Evolutionary conservation across 1,140 invertebrate species (phyloP).

Genomic region (Halictus rubicundus): DNA sequence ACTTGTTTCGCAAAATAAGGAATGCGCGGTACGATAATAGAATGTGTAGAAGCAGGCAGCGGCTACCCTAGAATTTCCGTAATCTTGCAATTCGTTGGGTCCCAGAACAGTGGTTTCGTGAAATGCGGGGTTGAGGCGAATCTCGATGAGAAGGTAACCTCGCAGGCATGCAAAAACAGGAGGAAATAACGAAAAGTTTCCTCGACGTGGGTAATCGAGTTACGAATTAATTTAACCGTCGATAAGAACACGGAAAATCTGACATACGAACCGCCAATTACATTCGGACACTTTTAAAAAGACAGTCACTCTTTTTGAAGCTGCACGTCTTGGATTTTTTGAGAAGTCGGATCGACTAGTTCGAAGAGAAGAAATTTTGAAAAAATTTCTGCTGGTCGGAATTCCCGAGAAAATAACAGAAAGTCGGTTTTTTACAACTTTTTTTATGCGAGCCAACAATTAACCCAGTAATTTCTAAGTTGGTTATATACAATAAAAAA

Average conservation of each 20-base stretch:
- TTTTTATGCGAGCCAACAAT: no score
- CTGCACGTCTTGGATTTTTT: no score
- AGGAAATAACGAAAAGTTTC: neutral
- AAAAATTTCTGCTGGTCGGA: no score
- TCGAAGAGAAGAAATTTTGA: no score
- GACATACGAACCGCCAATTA: no score
- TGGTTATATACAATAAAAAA: no score
- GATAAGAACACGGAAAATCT: neutral
- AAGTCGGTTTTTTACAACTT: no score
- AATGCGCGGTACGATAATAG: conserved; percentile 25
- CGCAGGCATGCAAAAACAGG: neutral
- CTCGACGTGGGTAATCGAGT: neutral
- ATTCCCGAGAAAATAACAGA: no score
- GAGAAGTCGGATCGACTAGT: no score
- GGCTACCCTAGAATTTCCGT: conserved; percentile 39
- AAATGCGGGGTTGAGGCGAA: conserved; percentile 8
- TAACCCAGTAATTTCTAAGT: no score
- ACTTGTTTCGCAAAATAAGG: conserved; percentile 21
- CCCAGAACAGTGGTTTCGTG: conserved; percentile 16
- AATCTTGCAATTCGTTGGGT: conserved; percentile 36
- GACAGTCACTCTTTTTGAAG: no score
- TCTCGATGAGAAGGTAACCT: conserved; percentile 5
- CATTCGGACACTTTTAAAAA: no score
- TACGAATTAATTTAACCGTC: neutral
- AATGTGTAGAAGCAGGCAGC: conserved; percentile 18